Base-by-base conservation (phyloP, 2,113 vertebrate genomes). In the Apaloderma vittatum region DNA sequence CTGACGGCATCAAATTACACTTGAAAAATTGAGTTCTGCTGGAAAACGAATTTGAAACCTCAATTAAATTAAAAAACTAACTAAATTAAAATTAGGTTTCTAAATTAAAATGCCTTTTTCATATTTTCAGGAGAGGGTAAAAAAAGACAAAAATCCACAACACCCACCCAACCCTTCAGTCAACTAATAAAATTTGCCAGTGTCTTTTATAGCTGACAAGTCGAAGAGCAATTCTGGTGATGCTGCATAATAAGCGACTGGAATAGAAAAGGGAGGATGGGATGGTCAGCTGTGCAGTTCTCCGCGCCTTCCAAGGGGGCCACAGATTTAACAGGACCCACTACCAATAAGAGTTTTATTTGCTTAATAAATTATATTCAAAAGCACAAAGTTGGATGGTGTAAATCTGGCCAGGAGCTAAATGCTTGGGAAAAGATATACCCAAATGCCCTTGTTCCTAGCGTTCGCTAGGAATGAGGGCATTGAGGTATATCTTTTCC, bases 361-460 rank as follows among this genome's bases (percentile, higher is more conserved):
- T 98, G 98, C 98, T 98, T 98, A 98, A 98, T 98, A 98, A 98
- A 98, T 98, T 98, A 98, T 95, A 98, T 98, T 98, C 97, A 97
- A 98, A 98, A 98, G 98, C 98, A 98, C 98, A 98, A 98, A n/a
- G n/a, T n/a, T n/a, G 21, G 37, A 93, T 2, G 21, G 72, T 81
- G 81, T 45, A 87, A 82, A 96, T n/a, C 66, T 70, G 75, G 70
- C 51, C 6, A 4, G 0, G 1, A 9, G 22, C 12, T 40, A 40
- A 40, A 40, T 40, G 40, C 40, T 12, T 40, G 40, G 40, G n/a
- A 48, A 52, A 43, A 57, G 71, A 22, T 36, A 3, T 4, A 5
- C 22, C 36, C 43, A 36, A 78, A 74, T 21, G 49, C 16, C 34
- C 19, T 34, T 12, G 40, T 40, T 40, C 40, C 40, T 40, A 40